Evolutionary conservation across 2,113 vertebrate genomes (phyloP).

Genomic region (Mus pahari): DNA sequence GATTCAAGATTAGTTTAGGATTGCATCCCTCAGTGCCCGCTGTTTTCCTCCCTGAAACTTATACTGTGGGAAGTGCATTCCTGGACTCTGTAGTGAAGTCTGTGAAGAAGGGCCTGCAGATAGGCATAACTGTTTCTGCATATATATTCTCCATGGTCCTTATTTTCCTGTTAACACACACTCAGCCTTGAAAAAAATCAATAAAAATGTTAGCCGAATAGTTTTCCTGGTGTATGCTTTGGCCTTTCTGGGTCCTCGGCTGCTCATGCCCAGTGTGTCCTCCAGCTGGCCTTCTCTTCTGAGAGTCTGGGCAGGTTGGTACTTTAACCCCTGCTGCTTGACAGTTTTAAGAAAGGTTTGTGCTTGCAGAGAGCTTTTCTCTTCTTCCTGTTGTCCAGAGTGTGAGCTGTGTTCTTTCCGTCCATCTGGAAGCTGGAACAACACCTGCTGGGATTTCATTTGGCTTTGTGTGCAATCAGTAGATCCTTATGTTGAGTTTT

Average conservation of each 20-base stretch:
- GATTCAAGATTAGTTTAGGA: neutral
- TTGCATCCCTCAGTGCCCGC: neutral
- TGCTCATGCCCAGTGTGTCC: neutral
- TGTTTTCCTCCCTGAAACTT: neutral
- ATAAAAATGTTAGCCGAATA: constrained; percentile 8
- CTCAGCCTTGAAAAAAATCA: neutral
- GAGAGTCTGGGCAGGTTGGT: neutral
- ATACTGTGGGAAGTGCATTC: neutral
- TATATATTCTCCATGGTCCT: neutral
- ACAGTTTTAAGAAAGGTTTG: neutral
- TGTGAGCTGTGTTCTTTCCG: neutral
- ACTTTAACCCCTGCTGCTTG: neutral
- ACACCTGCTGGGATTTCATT: neutral
- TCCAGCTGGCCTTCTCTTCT: neutral
- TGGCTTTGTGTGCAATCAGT: neutral
- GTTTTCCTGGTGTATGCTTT: neutral
- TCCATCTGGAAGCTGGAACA: neutral
- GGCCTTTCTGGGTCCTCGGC: neutral
- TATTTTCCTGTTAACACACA: constrained; percentile 23
- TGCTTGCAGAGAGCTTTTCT: neutral
- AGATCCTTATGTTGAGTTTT: neutral
- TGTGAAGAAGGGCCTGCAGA: neutral
- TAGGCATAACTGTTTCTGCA: neutral
- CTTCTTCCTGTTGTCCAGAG: neutral
- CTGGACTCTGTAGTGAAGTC: neutral